Base-by-base conservation (phyloP, 2,113 vertebrate species). In the Prionailurus viverrinus region DNA sequence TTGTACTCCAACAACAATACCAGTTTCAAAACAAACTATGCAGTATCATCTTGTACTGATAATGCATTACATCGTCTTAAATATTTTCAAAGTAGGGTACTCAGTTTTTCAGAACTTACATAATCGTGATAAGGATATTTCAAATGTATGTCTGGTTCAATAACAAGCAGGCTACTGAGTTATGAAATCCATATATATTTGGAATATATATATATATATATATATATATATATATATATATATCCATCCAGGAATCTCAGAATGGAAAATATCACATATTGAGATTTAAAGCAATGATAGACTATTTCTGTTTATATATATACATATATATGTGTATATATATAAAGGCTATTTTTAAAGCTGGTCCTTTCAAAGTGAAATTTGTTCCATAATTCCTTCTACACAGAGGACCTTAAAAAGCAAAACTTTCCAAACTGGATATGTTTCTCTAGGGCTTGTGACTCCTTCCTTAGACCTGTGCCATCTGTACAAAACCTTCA, bases 261-360 rank as follows among this genome's bases (percentile, higher is more conserved):
- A 97, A 97, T 96, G 94, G 96, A 98, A 96, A 93, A 97, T 96
- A 95, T 96, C 94, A 97, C 95, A 97, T 97, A 97, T 93, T 95
- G 95, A 96, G 95, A 91, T 96, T 90, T 96, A 74, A 96, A 94
- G 91, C 58, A 96, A 98, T 92, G 88, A 97, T 83, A 97, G 91
- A 97, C 90, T 96, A 65, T 89, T 96, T 97, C 91, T 98, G 81
- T 94, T 95, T 97, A 97, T 97, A 91, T 76, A 93, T 94, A 89
- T 69, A 91, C 81, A 85, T 93, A 95, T 93, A 94, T 31, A 89
- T 93, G 97, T 96, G 92, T 74, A 95, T 93, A 89, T 81, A 91
- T 96, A 91, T 93, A 76, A 85, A 97, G 82, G 73, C 61, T 92
- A 96, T 96, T 96, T 97, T 97, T 95, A 96, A 98, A 96, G 81